These are phyloP conservation scores for Monochamus alternatus DNA, from an alignment of 2,888 invertebrate genomes.

Conservation along the genomic window DNA sequence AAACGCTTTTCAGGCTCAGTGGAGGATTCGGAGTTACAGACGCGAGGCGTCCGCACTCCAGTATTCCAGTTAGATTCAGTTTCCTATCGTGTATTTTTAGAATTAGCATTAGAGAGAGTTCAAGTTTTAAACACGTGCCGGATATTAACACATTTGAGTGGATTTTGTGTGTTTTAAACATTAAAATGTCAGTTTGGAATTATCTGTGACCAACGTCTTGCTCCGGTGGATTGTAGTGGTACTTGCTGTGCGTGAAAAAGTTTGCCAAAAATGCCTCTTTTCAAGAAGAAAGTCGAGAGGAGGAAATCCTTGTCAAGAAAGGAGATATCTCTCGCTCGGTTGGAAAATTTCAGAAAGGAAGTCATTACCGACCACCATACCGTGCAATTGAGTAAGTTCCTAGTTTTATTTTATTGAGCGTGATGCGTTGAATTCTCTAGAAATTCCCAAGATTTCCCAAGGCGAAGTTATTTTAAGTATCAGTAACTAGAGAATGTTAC, in stretches of 20 bases:
- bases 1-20: slow-evolving; percentile 47
- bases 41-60: slow-evolving; percentile 44
- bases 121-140: slow-evolving; percentile 46
- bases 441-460: slow-evolving; percentile 44
- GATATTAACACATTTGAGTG: slow-evolving; percentile 47
- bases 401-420: neutral
- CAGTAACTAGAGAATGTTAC: slow-evolving; percentile 21
- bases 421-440: neutral
- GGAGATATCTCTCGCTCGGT: slow-evolving; percentile 69
- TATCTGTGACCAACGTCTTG: slow-evolving; percentile 50
- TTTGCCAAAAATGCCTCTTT: slow-evolving; percentile 39
- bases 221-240: slow-evolving; percentile 35
- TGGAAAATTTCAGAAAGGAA: slow-evolving; percentile 75
- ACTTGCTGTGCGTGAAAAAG: slow-evolving; percentile 37
- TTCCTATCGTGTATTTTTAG: slow-evolving; percentile 47
- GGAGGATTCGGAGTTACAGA: slow-evolving; percentile 33
- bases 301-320: slow-evolving; percentile 68
- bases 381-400: slow-evolving; percentile 67
- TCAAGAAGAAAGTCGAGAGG: slow-evolving; percentile 61
- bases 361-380: slow-evolving; percentile 75
- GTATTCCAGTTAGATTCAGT: slow-evolving; percentile 48
- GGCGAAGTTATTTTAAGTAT: slow-evolving; percentile 34
- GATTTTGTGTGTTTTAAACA: slow-evolving; percentile 40
- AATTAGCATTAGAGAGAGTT: slow-evolving; percentile 35
- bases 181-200: slow-evolving; percentile 48